These are phyloP conservation scores for Papilio dardanus DNA, from an alignment of 1,140 invertebrate species.

Conservation along the genomic window DNA sequence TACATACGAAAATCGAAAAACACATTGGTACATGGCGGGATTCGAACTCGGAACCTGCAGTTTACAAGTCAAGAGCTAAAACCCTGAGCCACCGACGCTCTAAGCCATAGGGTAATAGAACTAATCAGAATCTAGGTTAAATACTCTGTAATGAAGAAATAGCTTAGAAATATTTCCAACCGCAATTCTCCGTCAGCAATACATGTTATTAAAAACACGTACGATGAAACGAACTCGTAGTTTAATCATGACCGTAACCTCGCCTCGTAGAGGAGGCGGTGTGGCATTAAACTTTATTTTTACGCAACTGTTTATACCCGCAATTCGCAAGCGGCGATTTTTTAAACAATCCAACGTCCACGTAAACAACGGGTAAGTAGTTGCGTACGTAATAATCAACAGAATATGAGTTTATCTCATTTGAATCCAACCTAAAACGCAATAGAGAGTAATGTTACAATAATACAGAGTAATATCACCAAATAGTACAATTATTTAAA, in stretches of 20 bases:
- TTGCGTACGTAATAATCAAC: slow-evolving; percentile 21
- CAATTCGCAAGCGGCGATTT: slow-evolving; percentile 29
- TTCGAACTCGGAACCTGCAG: too few species aligned
- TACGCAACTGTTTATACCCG: slow-evolving; percentile 37
- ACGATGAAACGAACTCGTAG: not conserved
- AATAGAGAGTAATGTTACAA: not conserved
- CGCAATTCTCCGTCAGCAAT: not conserved
- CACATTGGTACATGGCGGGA: too few species aligned
- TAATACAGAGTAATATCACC: not conserved
- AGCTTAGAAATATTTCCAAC: too few species aligned
- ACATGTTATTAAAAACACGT: not conserved
- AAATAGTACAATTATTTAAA: slow-evolving; percentile 2
- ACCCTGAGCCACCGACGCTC: too few species aligned
- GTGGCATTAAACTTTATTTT: slow-evolving; percentile 38
- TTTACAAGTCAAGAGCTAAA: too few species aligned
- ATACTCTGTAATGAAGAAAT: too few species aligned
- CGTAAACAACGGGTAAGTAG: slow-evolving; percentile 33
- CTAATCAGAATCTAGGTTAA: not conserved
- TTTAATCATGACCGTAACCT: slow-evolving; percentile 35
- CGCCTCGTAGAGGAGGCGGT: slow-evolving; percentile 12
- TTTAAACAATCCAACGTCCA: slow-evolving; percentile 34
- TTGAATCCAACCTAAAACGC: not conserved
- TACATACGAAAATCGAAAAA: too few species aligned
- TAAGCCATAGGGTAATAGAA: not conserved
- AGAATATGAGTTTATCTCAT: not conserved